A percentile compares a stretch with the other conserved stretches of the same genome.
Evolutionary conservation across 1,140 invertebrate genomes (phyloP).

Genomic region (Drosophila parvula): DNA sequence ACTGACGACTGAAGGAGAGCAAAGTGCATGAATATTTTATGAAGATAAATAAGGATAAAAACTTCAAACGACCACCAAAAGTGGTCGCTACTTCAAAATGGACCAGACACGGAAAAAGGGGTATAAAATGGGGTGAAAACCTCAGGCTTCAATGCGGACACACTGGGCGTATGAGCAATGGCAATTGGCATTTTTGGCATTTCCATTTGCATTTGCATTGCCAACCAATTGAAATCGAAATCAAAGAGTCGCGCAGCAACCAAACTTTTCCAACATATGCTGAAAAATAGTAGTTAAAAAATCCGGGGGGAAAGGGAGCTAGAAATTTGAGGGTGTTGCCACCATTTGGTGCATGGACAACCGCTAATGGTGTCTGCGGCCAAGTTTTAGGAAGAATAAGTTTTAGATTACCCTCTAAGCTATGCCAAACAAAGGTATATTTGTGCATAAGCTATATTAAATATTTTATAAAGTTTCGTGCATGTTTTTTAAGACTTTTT

Average conservation of each 20-base stretch:
- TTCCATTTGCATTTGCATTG: constrained; percentile 49
- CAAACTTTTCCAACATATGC: constrained; percentile 31
- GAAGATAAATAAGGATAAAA: constrained; percentile 82
- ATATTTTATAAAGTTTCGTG: neutral
- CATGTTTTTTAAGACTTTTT: neutral
- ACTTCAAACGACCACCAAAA: constrained; percentile 78
- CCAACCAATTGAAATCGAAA: constrained; percentile 30
- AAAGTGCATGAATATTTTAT: constrained; percentile 82
- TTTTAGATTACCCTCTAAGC: constrained; percentile 20
- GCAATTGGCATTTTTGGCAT: constrained; percentile 32
- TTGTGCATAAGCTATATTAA: neutral
- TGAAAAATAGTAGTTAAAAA: constrained; percentile 13
- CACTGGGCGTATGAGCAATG: constrained; percentile 70
- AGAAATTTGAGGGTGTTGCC: neutral
- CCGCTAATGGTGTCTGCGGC: constrained; percentile 72
- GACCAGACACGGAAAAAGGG: constrained; percentile 20
- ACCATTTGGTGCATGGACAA: constrained; percentile 41
- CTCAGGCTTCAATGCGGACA: neutral
- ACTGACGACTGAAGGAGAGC: constrained; percentile 19
- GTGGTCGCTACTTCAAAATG: constrained; percentile 46
- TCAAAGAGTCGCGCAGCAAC: constrained; percentile 17
- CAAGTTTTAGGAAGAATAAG: constrained; percentile 19
- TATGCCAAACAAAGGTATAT: neutral
- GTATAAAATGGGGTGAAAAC: neutral
- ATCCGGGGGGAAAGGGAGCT: too few relatives aligned